Conservation (phyloP, 2,797 vertebrate species). For the Muscicapa comitata region DNA sequence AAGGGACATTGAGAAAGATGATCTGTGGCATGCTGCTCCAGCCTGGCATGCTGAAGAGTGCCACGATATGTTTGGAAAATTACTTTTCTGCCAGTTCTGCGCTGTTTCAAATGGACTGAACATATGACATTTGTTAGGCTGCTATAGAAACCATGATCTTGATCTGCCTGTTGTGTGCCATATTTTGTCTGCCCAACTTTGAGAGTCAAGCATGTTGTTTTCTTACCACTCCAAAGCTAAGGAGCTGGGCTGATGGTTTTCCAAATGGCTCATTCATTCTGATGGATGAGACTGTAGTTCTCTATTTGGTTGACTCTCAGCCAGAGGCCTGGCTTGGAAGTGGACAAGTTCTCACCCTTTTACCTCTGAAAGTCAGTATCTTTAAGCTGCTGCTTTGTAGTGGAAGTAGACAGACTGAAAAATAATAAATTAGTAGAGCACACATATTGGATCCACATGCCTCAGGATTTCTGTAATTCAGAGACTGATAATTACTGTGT, state of each 20-base stretch:
- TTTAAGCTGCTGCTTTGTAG: neutral
- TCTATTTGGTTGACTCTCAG: neutral
- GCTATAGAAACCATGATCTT: constrained; percentile 7
- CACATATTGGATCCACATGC: neutral
- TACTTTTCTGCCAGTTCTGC: neutral
- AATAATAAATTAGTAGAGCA: neutral
- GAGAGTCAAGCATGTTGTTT: neutral
- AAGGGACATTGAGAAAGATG: neutral
- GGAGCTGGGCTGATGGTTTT: neutral
- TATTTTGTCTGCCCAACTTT: neutral
- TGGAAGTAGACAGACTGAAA: neutral
- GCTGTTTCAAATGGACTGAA: neutral
- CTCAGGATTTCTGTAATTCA: neutral
- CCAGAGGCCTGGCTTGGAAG: neutral
- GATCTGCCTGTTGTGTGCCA: neutral
- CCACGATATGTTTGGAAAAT: neutral
- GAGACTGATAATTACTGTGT: neutral
- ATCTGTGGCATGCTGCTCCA: neutral
- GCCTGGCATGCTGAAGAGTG: neutral
- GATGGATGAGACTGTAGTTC: neutral
- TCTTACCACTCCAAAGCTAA: neutral
- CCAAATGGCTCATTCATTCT: neutral
- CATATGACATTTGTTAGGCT: constrained; percentile 9
- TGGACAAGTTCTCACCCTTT: neutral
- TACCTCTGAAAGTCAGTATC: neutral